These are phyloP conservation scores for Sakesphorus luctuosus DNA, from an alignment of 2,113 vertebrate genomes.

Conservation along the genomic window DNA sequence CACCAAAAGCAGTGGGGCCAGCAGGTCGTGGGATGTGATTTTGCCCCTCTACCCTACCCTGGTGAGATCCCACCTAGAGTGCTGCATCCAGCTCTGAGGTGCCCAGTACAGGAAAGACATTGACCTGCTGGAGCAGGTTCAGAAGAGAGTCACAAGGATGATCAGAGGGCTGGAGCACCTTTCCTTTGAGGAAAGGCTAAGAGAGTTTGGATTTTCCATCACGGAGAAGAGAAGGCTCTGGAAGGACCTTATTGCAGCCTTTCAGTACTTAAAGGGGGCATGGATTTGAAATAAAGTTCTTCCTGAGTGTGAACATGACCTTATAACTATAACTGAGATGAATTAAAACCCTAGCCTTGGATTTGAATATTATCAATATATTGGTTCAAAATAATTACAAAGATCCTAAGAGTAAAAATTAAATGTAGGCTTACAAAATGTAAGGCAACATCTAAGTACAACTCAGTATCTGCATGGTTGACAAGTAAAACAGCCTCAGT, in stretches of 20 bases:
- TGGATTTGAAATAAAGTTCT: background rate
- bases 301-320: background rate
- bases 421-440: background rate
- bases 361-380: background rate
- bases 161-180: background rate
- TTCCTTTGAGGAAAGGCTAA: background rate
- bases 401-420: background rate
- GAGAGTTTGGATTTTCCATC: background rate
- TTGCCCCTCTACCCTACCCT: background rate
- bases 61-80: background rate
- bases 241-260: background rate
- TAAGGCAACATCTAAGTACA: background rate
- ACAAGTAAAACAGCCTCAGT: background rate
- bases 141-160: background rate
- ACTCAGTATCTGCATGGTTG: background rate
- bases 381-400: background rate
- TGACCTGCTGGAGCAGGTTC: background rate
- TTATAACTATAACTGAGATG: background rate
- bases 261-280: background rate
- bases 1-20: no score
- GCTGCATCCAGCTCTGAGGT: background rate
- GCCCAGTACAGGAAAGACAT: background rate
- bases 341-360: background rate
- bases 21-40: fast-evolving
- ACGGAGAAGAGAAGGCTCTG: background rate